These are phyloP conservation scores for Cepaea nemoralis DNA, from an alignment of 1,140 invertebrate genomes.

Conservation along the genomic window DNA sequence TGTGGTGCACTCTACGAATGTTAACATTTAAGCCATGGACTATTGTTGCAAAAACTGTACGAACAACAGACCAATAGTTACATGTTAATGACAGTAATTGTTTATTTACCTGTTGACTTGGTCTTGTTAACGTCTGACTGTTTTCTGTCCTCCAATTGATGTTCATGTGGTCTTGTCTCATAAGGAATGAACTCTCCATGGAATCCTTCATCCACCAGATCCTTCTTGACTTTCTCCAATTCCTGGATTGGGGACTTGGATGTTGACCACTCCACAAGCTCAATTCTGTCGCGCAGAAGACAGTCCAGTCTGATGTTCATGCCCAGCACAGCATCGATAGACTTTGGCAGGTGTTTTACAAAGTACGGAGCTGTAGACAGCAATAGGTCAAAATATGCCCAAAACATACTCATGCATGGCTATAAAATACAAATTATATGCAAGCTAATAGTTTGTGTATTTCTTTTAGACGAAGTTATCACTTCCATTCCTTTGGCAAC, in stretches of 20 bases:
- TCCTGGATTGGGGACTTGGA: conserved; percentile 30
- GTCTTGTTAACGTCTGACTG: neutral
- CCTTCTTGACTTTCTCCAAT: conserved; percentile 44
- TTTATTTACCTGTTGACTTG: neutral
- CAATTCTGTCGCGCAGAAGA: conserved; percentile 58
- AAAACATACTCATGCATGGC: too few species aligned
- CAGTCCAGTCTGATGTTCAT: conserved; percentile 65
- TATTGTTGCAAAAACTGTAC: too few species aligned
- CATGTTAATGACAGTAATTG: neutral
- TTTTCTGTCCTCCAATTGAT: neutral
- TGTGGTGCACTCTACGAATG: too few species aligned
- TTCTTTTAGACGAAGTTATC: too few species aligned
- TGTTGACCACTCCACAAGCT: conserved; percentile 48
- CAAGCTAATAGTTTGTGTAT: too few species aligned
- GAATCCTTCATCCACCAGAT: conserved; percentile 56
- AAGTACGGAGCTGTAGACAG: conserved; percentile 65
- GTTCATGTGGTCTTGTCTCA: neutral
- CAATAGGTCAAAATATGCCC: neutral
- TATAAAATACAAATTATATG: too few species aligned
- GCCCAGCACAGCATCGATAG: conserved; percentile 65
- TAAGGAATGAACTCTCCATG: conserved; percentile 57
- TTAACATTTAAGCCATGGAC: too few species aligned
- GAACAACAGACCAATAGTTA: too few species aligned
- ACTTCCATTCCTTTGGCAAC: too few species aligned
- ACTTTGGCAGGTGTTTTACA: conserved; percentile 64